Evolutionary conservation across 2,113 vertebrate genomes (phyloP).

Genomic region (Pedetes capensis): DNA sequence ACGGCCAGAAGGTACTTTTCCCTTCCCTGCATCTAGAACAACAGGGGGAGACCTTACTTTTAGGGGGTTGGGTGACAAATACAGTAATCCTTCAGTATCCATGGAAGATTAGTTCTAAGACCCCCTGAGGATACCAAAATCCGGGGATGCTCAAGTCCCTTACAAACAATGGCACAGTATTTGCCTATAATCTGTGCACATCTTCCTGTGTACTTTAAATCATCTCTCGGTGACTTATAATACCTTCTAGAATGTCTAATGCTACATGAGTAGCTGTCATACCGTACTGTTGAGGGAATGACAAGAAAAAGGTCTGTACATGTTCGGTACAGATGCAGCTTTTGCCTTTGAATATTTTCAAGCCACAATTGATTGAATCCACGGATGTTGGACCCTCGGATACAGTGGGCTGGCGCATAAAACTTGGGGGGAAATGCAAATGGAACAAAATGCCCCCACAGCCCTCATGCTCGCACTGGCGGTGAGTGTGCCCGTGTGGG

Average conservation of each 20-base stretch:
- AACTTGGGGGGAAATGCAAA: neutral
- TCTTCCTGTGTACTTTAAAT: neutral
- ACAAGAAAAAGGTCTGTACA: neutral
- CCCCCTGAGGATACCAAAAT: neutral
- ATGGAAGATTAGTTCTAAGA: neutral
- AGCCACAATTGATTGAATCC: neutral
- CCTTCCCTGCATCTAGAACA: neutral
- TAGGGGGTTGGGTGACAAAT: neutral
- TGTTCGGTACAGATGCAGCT: neutral
- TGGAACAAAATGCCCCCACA: neutral
- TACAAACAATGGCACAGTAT: neutral
- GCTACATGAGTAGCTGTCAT: neutral
- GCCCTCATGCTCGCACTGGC: neutral
- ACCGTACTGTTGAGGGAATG: neutral
- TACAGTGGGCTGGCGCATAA: neutral
- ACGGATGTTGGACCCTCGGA: too few relatives aligned
- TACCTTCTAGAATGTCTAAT: neutral
- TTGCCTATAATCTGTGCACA: neutral
- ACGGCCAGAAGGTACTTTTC: conserved; percentile 91
- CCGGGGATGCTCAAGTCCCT: neutral
- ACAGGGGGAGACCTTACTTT: neutral
- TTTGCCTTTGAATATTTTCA: neutral
- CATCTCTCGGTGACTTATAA: neutral
- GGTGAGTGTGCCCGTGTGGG: neutral
- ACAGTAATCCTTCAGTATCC: neutral